Percentiles rank a stretch among this genome's conserved stretches.
phyloP scores from a whole-genome alignment of 1,140 invertebrate genomes.

The Oryctes rhinoceros region DNA sequence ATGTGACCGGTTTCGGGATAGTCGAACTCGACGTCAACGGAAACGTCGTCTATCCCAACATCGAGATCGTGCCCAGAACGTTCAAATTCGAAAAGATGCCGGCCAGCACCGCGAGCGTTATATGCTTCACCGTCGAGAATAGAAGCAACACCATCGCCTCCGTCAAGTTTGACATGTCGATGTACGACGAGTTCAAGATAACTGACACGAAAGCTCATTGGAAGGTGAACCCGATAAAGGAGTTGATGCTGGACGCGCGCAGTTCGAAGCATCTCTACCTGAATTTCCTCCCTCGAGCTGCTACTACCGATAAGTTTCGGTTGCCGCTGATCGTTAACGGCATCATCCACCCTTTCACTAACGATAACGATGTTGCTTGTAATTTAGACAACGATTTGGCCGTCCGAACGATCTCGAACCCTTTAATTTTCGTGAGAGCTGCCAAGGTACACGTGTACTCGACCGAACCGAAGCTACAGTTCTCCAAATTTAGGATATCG shows the following conservation, averaged over 20 bases:
- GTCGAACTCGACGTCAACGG: slow-evolving; percentile 49
- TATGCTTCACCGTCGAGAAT: slow-evolving; percentile 50
- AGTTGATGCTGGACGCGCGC: slow-evolving; percentile 12
- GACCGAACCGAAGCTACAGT: neutral
- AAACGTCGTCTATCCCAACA: slow-evolving; percentile 51
- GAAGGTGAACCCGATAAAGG: neutral
- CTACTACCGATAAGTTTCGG: slow-evolving; percentile 51
- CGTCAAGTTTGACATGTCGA: slow-evolving; percentile 51
- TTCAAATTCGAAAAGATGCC: slow-evolving; percentile 52
- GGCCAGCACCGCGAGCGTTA: slow-evolving; percentile 46
- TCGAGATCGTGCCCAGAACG: slow-evolving; percentile 51
- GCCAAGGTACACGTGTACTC: neutral
- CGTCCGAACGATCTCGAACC: no score
- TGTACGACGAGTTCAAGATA: slow-evolving; percentile 54
- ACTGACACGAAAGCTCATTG: neutral
- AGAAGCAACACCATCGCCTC: slow-evolving; percentile 46
- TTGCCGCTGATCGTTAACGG: slow-evolving; percentile 57
- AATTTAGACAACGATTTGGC: neutral
- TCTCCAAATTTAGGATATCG: neutral
- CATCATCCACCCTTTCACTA: slow-evolving; percentile 47
- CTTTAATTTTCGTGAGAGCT: neutral
- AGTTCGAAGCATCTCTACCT: slow-evolving; percentile 49
- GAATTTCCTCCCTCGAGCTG: slow-evolving; percentile 54
- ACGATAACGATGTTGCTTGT: neutral
- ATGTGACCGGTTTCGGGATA: slow-evolving; percentile 12